Base-by-base conservation (phyloP, 53 echinoderm and acorn worm species). In the Temnopleurus reevesii region DNA sequence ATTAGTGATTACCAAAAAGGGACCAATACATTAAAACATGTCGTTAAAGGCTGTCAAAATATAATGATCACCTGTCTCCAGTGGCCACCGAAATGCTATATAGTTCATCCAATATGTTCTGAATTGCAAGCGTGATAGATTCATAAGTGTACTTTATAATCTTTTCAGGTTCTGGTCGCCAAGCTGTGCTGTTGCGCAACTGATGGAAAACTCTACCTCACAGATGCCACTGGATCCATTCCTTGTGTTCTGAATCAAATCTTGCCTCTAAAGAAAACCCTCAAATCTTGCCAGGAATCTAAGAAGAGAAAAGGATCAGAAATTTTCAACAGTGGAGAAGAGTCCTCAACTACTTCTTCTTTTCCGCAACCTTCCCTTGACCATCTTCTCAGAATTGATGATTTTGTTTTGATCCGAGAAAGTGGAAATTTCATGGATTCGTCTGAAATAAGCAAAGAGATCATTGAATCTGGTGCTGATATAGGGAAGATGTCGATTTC, bases 301-400 rank as follows among this genome's bases (percentile, higher is more conserved):
- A 13, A 21, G 36, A 71, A 36, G 43, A 12, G 41, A 55, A 23
- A 54, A 2, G n/a, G 8, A 15, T 47, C 47, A 53, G 53, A 49
- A 1, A 53, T 0, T 24, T 15, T 34, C 4, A 21, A 55, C 13
- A 1, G 49, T 1, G 21, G 55, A 34, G 6, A 28, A 24, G 46
- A 30, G 26, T 17, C 29, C 18, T 27, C 49, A n/a, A 21, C 23
- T 27, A 87, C n/a, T 24, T 2, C 4, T 26, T 87, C 66, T 53
- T 55, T 44, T 34, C 71, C 88, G 19, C 49, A 87, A 4, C 65
- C 65, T 17, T 87, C 66, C 55, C 51, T 87, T 2, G 31, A 65
- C 12, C 88, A 87, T 53, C 88, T 87, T 5, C 71, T 87, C 19
- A 87, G 88, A 53, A 66, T 87, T 15, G 76, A 87, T 33, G 88